These are phyloP conservation scores for Trididemnum nubilum DNA, from an alignment of 23 tunicate species.

Conservation along the genomic window DNA sequence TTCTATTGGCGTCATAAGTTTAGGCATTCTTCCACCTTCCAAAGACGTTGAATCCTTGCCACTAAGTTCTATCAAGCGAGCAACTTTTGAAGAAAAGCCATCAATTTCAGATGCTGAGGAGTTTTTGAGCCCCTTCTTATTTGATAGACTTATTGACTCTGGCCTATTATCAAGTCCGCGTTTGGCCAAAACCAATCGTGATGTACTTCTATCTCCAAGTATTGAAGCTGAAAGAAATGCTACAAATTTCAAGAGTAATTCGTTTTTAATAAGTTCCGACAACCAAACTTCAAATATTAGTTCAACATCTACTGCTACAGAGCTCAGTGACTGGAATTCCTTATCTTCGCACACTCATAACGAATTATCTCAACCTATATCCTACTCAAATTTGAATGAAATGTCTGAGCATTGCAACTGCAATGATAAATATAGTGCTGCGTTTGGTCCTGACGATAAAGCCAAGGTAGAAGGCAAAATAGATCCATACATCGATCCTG, in stretches of 20 bases:
- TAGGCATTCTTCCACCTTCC: constrained; percentile 34
- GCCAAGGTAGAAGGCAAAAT: neutral
- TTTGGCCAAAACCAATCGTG: neutral
- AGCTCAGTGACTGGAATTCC: constrained; percentile 11
- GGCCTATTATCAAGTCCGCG: constrained; percentile 13
- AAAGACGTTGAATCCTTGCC: constrained; percentile 38
- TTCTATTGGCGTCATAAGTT: constrained; percentile 85
- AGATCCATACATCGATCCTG: constrained; percentile 85
- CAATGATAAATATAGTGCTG: neutral
- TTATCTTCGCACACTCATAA: constrained; percentile 11
- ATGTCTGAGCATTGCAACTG: constrained; percentile 16
- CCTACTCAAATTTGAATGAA: neutral
- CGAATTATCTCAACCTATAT: constrained; percentile 22
- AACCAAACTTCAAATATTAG: neutral
- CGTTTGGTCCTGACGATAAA: neutral
- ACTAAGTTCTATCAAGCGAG: constrained; percentile 65
- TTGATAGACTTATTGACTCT: constrained; percentile 11
- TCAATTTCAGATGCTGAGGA: constrained; percentile 7
- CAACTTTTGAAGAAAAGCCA: constrained; percentile 69
- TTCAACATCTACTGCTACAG: neutral
- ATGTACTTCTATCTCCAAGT: neutral
- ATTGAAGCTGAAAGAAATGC: neutral
- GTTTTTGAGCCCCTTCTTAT: neutral
- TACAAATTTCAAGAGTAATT: neutral
- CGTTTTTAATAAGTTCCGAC: constrained; percentile 16